Base-by-base conservation (phyloP, 2,113 vertebrate species). In the Alouatta palliata region DNA sequence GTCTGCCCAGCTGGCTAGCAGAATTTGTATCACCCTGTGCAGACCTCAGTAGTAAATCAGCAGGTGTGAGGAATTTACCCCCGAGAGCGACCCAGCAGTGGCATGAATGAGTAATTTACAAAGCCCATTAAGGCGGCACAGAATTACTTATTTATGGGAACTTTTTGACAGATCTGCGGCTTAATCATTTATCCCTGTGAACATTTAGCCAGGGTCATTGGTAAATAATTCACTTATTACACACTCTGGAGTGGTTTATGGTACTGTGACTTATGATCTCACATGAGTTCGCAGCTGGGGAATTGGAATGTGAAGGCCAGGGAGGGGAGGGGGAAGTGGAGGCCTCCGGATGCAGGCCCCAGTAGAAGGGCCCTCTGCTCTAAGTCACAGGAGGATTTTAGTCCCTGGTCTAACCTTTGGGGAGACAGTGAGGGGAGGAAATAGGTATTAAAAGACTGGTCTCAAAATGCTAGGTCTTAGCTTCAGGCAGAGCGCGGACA, bases 191-290 rank as follows among this genome's bases (percentile, higher is more conserved):
- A 98, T 98, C 83, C 91, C 30, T 14, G 1, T 5, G 91, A 77
- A 97, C 94, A 20, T 98, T 98, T 97, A 97, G 96, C 92, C 97
- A 81, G 98, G 98, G 97, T 98, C 98, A 96, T 97, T 97, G 54
- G 98, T 98, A 98, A 98, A 98, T 98, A 97, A 98, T 98, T 98
- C 97, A 98, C 97, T 98, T 97, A 80, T 97, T 94, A 97, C 83
- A 97, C 97, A 97, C 97, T 87, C n/a, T 19, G 89, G 95, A 87
- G 87, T 97, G 88, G 81, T 98, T 98, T 97, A 96, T 37, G 98
- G 96, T 92, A 9, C 1, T 7, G 70, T 94, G 96, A 97, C 52
- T 96, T 92, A 95, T 87, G 68, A 45, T 90, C 66, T 94, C 90
- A 4, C 23, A 0, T 0, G 32, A 6, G 58, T 7, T 83, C n/a